phyloP scores from a whole-genome alignment of 2,888 invertebrate genomes.

The Hybos culiciformis region DNA sequence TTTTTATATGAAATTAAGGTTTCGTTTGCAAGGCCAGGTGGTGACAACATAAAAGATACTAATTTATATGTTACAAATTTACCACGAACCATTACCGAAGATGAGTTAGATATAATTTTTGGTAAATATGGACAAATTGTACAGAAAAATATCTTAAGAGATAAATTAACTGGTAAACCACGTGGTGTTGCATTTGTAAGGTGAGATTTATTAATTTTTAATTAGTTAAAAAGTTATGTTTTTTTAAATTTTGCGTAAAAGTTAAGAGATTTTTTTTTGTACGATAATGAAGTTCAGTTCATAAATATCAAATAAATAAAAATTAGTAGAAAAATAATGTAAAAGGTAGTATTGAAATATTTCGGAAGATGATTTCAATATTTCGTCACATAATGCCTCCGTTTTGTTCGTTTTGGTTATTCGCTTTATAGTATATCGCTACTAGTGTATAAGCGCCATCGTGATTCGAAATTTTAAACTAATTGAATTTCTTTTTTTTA shows the following conservation, averaged over 20 bases:
- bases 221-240: conserved; percentile 6
- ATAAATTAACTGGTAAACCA: conserved; percentile 76
- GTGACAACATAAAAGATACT: conserved; percentile 84
- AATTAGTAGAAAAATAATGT: neutral
- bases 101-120: conserved; percentile 72
- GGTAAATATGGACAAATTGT: conserved; percentile 81
- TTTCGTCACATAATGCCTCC: neutral
- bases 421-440: neutral
- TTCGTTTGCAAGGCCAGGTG: conserved; percentile 81
- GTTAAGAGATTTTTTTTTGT: too few species aligned
- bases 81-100: conserved; percentile 72
- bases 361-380: too few species aligned
- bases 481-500: conserved; percentile 27
- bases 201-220: too few species aligned
- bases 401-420: neutral
- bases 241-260: too few species aligned
- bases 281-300: too few species aligned
- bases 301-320: too few species aligned
- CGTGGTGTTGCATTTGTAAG: conserved; percentile 87
- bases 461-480: too few species aligned
- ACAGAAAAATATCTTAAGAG: conserved; percentile 79
- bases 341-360: neutral
- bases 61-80: conserved; percentile 89
- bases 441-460: too few species aligned
- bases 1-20: too few species aligned